Base-by-base conservation (phyloP, 92 coral and sea anemone genomes). In the Actinernus sp. region DNA sequence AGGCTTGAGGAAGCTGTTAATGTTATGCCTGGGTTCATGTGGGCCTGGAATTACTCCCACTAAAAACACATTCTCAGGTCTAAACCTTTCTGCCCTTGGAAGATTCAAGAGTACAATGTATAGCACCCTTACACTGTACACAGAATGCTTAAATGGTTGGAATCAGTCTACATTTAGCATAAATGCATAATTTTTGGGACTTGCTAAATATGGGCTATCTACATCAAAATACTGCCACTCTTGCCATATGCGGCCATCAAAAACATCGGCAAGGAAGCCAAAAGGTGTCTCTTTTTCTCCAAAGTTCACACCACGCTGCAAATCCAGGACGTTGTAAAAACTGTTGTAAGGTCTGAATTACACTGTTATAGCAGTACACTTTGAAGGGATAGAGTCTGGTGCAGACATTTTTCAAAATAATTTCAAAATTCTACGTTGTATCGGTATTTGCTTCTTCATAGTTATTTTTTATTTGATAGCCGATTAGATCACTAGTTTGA, bases 151-250 rank as follows among this genome's bases (percentile, higher is more conserved):
- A 54, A 78, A 74, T 29, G 93, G 88, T 47, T 87, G 91, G 32
- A 87, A 87, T 76, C 81, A 82, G 34, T 82, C 89, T 4, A 86
- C 75, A 41, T 74, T 60, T 1, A 79, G 66, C 76, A 78, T 78
- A 12, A 68, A 41, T 14, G 49, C 85, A 36, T 68, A 78, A 33
- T 62, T 68, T 10, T 39, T 8, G 8, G 68, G 53, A 3, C 17
- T 2, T 1, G 61, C 22, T 6, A 77, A 38, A 30, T 29, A 77
- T 11, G 60, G 61, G 12, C n/a, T n/a, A n/a, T 39, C 9, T n/a
- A 20, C 48, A 1, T 56, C 33, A 37, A 45, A 38, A 13, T 20
- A 10, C 20, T 23, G 16, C 29, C 63, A 78, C 4, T 71, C 76
- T 14, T 69, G 33, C 85, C 85, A 78, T 20, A 78, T 56, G 17